Base-by-base conservation (phyloP, 1,140 invertebrate genomes). In the Drusus annulatus region DNA sequence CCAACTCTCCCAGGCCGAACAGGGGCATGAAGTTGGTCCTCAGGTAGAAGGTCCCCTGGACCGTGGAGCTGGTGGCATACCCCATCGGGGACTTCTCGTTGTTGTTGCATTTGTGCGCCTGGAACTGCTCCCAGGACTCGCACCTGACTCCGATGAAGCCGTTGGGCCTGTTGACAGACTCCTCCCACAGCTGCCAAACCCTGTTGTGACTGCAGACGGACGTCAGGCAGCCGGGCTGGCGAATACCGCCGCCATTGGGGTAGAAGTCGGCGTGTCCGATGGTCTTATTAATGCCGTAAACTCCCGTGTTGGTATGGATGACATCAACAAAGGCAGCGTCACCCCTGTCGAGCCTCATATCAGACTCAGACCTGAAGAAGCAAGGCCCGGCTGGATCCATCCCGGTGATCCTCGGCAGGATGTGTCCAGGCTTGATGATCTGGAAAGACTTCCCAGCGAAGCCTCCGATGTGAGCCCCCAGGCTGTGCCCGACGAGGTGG, bases 241-340 rank as follows among this genome's bases (percentile, higher is more conserved):
- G 80, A 0, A 52, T 8, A 3, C 85, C 84, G 8, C 91, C 92
- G 0, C 94, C 94, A 76, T 93, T 93, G 1, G 92, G 90, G 80
- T 91, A 93, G 83, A 93, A 94, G 84, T 94, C 93, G 10, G 90
- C 90, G 83, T 93, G 90, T 3, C 92, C 92, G 17, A 73, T 79
- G 8, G 68, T 60, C 45, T 78, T 62, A 16, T 78, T 54, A 16
- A 78, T 78, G n/a, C 90, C 84, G 90, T 91, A 87, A 87, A 90
- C 85, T 85, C 90, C 92, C 58, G 87, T 91, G 80, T 93, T 93
- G 0, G 93, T 94, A 79, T 96, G 95, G 78, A 96, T 93, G 0
- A 94, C 89, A 83, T 95, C 94, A 0, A 96, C 94, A 73, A 93
- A 94, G 8, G 89, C 86, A 1, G 94, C 95, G 83, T 96, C 94